Percentiles rank a stretch among this genome's conserved stretches.
Conservation (phyloP, 2,113 vertebrate genomes). For the Anoura caudifer region DNA sequence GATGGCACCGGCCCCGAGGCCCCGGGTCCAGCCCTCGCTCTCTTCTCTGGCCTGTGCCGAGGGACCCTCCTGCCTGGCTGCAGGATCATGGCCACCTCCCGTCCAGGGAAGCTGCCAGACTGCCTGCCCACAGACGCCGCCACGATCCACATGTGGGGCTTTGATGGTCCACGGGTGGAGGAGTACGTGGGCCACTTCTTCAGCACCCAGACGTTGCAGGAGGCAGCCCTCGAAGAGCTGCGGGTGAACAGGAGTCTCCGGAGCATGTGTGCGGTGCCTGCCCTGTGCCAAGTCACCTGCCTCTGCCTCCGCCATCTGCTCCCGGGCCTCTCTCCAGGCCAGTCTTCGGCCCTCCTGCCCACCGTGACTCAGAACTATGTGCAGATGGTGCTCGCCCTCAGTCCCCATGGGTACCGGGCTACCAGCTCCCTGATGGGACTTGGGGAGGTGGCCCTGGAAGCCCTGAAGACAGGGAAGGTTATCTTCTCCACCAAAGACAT, state of each 20-base stretch:
- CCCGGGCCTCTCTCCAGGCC: not conserved
- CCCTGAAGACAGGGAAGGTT: conserved; percentile 83
- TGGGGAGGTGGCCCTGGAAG: conserved; percentile 83
- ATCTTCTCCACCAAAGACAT: conserved; percentile 85
- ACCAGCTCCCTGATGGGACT: conserved; percentile 79
- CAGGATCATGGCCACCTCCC: conserved; percentile 89
- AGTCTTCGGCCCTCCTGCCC: conserved; percentile 76
- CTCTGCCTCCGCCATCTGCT: conserved; percentile 86
- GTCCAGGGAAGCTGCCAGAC: conserved; percentile 80
- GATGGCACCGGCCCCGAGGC: fast-evolving
- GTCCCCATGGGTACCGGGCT: conserved; percentile 64
- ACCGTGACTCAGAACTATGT: conserved; percentile 90
- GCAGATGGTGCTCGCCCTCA: conserved; percentile 83
- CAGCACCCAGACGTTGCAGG: conserved; percentile 1
- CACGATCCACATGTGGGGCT: conserved; percentile 86
- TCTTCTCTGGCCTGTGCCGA: conserved; percentile 85
- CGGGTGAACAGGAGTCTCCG: conserved; percentile 80
- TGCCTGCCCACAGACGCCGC: conserved; percentile 74
- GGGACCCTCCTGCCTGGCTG: conserved; percentile 88
- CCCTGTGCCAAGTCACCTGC: conserved; percentile 88
- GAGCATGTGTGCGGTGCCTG: conserved; percentile 88
- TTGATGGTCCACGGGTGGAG: conserved; percentile 81
- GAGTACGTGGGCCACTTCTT: conserved; percentile 87
- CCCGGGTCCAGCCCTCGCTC: conserved; percentile 75
- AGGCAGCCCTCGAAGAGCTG: conserved; percentile 80